A percentile compares a stretch with the other conserved stretches of the same genome.
Evolutionary conservation across 2,888 invertebrate species (phyloP).

Genomic region (Tetanocera ferruginea): DNA sequence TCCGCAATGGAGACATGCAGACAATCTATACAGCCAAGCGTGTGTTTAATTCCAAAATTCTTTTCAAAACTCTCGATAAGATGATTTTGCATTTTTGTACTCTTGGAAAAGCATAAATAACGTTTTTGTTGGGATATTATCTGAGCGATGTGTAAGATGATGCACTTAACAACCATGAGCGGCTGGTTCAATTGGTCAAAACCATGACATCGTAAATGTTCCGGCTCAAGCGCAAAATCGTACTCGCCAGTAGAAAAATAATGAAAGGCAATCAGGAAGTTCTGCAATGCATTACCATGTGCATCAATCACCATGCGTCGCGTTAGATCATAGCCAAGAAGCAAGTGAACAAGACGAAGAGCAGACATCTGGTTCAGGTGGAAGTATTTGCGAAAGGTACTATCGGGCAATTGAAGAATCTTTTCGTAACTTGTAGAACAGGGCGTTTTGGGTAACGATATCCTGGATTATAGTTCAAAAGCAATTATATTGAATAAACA

Average conservation of each 20-base stretch:
- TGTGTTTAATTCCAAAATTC: neutral
- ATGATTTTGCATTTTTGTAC: neutral
- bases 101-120: neutral
- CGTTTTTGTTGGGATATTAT: neutral
- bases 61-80: neutral
- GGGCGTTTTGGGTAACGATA: neutral
- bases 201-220: neutral
- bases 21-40: conserved; percentile 24
- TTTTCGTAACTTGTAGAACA: neutral
- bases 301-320: neutral
- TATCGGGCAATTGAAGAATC: neutral
- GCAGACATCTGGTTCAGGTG: neutral
- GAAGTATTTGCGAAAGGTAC: conserved; percentile 1
- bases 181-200: neutral
- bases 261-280: conserved; percentile 7
- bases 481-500: neutral
- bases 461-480: neutral
- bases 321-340: neutral
- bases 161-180: neutral
- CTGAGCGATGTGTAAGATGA: neutral
- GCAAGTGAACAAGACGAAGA: neutral
- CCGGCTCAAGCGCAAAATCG: neutral
- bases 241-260: conserved; percentile 23
- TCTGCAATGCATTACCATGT: neutral
- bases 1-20: conserved; percentile 10